Evolutionary conservation across 2,888 invertebrate genomes (phyloP).

Genomic region (Aphelenchoides bicaudatus): DNA sequence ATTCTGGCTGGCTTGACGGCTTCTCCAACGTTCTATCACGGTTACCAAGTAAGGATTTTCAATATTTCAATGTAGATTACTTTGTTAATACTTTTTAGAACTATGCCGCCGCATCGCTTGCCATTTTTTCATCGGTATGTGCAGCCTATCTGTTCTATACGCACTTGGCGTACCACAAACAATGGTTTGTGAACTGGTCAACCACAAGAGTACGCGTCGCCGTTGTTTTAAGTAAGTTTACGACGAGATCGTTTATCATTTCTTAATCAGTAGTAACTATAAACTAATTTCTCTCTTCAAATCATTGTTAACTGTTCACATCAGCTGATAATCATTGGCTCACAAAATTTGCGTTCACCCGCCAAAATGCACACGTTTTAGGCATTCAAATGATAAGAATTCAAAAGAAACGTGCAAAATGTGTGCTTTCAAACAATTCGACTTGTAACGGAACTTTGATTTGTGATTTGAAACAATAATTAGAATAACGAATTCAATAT

Average conservation of each 20-base stretch:
- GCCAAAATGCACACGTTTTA: too few relatives aligned
- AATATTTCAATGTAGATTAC: background rate
- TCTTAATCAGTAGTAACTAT: too few relatives aligned
- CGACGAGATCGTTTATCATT: too few relatives aligned
- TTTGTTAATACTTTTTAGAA: conserved; percentile 36
- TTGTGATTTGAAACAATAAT: too few relatives aligned
- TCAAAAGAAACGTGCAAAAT: too few relatives aligned
- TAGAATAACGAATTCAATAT: too few relatives aligned
- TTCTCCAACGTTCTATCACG: background rate
- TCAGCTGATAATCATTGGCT: background rate
- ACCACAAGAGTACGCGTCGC: conserved; percentile 31
- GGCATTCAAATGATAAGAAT: too few relatives aligned
- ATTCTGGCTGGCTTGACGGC: background rate
- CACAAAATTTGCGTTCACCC: background rate
- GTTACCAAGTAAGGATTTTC: background rate
- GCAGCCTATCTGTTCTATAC: conserved; percentile 48
- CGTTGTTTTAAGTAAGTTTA: conserved; percentile 41
- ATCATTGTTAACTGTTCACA: background rate
- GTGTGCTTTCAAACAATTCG: too few relatives aligned
- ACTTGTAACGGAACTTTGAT: too few relatives aligned
- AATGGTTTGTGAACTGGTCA: conserved; percentile 47
- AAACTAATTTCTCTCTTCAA: conserved; percentile 1
- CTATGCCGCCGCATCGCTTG: conserved; percentile 48
- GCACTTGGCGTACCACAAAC: conserved; percentile 51
- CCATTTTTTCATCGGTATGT: conserved; percentile 46